A percentile compares a stretch with the other conserved stretches of the same genome.
Conservation (phyloP, 2,113 vertebrate species). For the Python bivittatus region DNA sequence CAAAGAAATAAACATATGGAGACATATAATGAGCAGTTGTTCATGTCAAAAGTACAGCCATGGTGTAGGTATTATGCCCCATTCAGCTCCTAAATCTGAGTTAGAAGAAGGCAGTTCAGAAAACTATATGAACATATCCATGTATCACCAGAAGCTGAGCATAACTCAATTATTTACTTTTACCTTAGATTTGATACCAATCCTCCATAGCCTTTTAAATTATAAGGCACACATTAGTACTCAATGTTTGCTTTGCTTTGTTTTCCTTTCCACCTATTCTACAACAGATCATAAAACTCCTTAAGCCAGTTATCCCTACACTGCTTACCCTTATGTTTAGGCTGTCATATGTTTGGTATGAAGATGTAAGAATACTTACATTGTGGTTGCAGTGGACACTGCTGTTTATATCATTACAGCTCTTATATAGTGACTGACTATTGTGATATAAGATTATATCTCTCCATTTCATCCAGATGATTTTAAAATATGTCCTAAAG, state of each 20-base stretch:
- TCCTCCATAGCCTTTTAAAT: neutral
- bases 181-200: neutral
- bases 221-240: slow-evolving; percentile 19
- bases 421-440: slow-evolving; percentile 57
- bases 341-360: neutral
- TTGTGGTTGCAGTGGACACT: slow-evolving; percentile 51
- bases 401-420: slow-evolving; percentile 58
- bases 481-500: slow-evolving; percentile 72
- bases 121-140: no score
- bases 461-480: slow-evolving; percentile 72
- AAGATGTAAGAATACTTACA: neutral
- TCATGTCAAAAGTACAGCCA: neutral
- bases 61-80: neutral
- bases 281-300: slow-evolving; percentile 35
- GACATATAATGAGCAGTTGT: neutral
- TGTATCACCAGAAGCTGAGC: neutral
- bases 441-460: slow-evolving; percentile 66
- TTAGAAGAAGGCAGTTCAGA: neutral
- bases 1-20: neutral
- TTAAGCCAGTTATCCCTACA: slow-evolving; percentile 26
- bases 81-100: neutral
- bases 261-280: slow-evolving; percentile 11
- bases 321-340: neutral
- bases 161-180: neutral
- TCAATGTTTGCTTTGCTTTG: neutral